phyloP scores from a whole-genome alignment of 2,888 invertebrate genomes.

The Crocallis elinguaria region DNA sequence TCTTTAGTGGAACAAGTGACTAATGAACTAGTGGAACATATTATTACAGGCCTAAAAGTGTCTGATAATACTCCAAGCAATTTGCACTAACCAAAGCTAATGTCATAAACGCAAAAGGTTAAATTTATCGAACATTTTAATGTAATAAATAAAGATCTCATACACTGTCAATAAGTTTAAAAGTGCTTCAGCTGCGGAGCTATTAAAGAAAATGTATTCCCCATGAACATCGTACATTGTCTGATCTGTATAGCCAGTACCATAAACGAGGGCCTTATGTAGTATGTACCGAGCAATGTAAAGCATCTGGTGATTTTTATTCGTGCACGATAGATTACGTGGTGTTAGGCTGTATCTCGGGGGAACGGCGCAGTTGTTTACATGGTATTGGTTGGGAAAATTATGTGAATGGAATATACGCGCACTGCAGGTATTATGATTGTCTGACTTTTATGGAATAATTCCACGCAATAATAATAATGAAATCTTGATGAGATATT shows the following conservation, averaged over 20 bases:
- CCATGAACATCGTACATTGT: conserved; percentile 62
- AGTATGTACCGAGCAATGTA: conserved; percentile 58
- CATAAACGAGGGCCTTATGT: conserved; percentile 42
- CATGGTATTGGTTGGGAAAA: conserved; percentile 38
- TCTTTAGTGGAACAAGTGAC: too few species aligned
- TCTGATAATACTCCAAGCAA: neutral
- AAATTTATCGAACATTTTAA: conserved; percentile 15
- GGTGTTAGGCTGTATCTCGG: conserved; percentile 50
- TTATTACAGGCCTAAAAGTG: too few species aligned
- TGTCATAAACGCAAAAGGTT: conserved; percentile 25
- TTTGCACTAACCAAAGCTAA: conserved; percentile 10
- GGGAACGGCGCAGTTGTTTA: conserved; percentile 39
- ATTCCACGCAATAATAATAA: conserved; percentile 1
- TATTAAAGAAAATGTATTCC: conserved; percentile 68
- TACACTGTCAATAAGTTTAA: conserved; percentile 64
- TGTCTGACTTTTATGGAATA: conserved; percentile 16
- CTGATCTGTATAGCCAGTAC: conserved; percentile 52
- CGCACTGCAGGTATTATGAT: conserved; percentile 23
- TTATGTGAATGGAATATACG: conserved; percentile 30
- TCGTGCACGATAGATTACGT: conserved; percentile 52
- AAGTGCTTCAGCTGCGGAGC: conserved; percentile 60
- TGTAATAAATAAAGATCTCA: conserved; percentile 43
- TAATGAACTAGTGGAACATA: too few species aligned
- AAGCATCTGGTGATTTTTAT: conserved; percentile 53
- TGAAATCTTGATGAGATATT: neutral